Conservation (phyloP, 2,888 invertebrate species). For the Calliscelio sp. region DNA sequence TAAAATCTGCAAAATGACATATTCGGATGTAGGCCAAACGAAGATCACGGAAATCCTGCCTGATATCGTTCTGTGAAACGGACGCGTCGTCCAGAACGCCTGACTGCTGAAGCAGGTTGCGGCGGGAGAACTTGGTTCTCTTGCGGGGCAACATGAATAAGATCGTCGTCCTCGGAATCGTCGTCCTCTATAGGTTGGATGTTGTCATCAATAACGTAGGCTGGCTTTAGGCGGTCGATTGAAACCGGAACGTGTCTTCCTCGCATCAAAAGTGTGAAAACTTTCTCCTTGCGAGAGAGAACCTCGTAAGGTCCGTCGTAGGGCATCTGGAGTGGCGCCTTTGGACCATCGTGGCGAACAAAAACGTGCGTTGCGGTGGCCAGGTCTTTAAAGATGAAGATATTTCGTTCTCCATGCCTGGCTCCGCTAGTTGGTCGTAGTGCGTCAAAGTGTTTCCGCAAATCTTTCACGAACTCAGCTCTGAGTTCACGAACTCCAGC, state of each 20-base stretch:
- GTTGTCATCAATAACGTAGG: slow-evolving; percentile 1
- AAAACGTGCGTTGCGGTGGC: neutral
- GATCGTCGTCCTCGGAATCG: neutral
- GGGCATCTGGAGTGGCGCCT: too few relatives aligned
- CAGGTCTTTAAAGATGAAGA: slow-evolving; percentile 2
- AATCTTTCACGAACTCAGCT: too few relatives aligned
- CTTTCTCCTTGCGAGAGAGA: neutral
- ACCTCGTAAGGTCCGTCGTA: slow-evolving; percentile 16
- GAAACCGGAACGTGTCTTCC: neutral
- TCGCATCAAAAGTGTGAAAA: neutral
- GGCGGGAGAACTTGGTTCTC: neutral
- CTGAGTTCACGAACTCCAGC: too few relatives aligned
- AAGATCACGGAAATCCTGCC: too few relatives aligned
- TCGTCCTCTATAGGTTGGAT: neutral
- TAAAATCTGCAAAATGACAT: neutral
- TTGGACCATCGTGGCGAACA: neutral
- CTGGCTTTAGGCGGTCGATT: slow-evolving; percentile 36
- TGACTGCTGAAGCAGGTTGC: too few relatives aligned
- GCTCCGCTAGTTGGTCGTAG: neutral
- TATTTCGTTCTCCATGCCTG: neutral
- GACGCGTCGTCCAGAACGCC: too few relatives aligned
- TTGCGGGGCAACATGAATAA: neutral
- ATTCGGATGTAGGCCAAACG: too few relatives aligned
- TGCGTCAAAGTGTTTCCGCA: too few relatives aligned
- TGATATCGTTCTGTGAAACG: too few relatives aligned